These are phyloP conservation scores for Nymphalis polychloros DNA, from an alignment of 2,888 invertebrate species.

Conservation along the genomic window DNA sequence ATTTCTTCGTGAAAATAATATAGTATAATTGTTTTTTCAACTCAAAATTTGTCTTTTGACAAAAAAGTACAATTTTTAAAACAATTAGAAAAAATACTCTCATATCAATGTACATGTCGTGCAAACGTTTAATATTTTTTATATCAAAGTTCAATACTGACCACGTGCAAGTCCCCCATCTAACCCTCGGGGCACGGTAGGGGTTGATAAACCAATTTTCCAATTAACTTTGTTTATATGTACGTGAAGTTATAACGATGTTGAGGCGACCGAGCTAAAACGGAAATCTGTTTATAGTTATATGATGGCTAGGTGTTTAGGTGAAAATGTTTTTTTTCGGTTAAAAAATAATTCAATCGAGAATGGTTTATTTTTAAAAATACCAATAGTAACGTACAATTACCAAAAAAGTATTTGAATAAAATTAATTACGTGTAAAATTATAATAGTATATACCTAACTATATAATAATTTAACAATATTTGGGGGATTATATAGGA, in stretches of 20 bases:
- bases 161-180: slow-evolving; percentile 23
- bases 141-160: slow-evolving; percentile 24
- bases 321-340: too few relatives aligned
- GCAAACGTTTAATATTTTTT: slow-evolving; percentile 30
- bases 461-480: too few relatives aligned
- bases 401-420: too few relatives aligned
- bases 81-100: background rate
- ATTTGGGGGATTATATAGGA: too few relatives aligned
- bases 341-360: too few relatives aligned
- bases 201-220: slow-evolving; percentile 35
- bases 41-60: too few relatives aligned
- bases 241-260: slow-evolving; percentile 10
- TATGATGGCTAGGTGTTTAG: background rate
- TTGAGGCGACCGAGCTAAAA: background rate
- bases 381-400: too few relatives aligned
- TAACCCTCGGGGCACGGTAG: slow-evolving; percentile 25
- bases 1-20: too few relatives aligned
- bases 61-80: background rate
- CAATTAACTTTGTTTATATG: slow-evolving; percentile 24
- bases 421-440: too few relatives aligned
- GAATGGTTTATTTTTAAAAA: too few relatives aligned
- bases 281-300: background rate
- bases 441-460: too few relatives aligned
- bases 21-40: too few relatives aligned
- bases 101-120: background rate